phyloP scores from a whole-genome alignment of 2,888 invertebrate species.

The Meteorus cinctellus region DNA sequence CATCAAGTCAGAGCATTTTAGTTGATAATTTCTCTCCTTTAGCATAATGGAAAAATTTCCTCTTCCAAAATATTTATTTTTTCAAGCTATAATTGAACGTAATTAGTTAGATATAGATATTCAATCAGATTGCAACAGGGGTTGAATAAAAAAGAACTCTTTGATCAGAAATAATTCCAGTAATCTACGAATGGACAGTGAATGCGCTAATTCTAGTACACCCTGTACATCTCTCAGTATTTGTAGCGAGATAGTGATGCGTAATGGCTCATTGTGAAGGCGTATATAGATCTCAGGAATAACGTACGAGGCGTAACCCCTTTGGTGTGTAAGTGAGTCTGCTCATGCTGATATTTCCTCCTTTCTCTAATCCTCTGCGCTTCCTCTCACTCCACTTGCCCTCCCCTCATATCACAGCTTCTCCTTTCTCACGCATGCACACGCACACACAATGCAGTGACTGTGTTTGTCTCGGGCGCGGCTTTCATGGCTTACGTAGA shows the following conservation, averaged over 20 bases:
- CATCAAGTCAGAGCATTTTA: no score
- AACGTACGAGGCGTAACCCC: constrained; percentile 32
- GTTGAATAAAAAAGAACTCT: no score
- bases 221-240: no score
- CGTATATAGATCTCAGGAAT: constrained; percentile 38
- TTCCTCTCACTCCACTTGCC: neutral
- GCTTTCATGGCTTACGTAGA: constrained; percentile 20
- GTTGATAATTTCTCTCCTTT: no score
- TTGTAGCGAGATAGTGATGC: constrained; percentile 3
- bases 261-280: constrained; percentile 43
- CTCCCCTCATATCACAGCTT: neutral
- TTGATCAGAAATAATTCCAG: no score
- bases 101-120: no score
- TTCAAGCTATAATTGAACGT: no score
- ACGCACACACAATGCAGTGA: neutral
- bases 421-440: constrained; percentile 17
- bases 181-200: no score
- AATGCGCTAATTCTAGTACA: no score
- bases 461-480: constrained; percentile 12
- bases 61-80: no score
- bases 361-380: constrained; percentile 7
- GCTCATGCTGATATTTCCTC: constrained; percentile 17
- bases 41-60: no score
- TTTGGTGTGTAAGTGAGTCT: constrained; percentile 17
- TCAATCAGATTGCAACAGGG: no score